phyloP scores from a whole-genome alignment of 2,888 invertebrate genomes.

The Alitta virens region DNA sequence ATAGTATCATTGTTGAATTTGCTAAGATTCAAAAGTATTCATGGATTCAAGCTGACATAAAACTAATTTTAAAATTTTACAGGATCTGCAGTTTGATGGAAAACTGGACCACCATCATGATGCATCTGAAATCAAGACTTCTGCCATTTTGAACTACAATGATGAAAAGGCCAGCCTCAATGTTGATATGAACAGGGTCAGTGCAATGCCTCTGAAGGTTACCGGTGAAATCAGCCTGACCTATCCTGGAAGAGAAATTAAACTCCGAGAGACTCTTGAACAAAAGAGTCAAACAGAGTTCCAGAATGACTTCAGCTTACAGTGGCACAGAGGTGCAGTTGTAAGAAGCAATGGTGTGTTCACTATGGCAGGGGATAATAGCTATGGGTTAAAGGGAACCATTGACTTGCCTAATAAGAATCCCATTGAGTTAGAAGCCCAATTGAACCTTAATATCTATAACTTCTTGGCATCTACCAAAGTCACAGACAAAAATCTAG shows the following conservation, averaged over 20 bases:
- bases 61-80: not conserved
- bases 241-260: slow-evolving; percentile 23
- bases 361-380: not conserved
- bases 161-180: slow-evolving; percentile 4
- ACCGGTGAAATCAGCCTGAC: not conserved
- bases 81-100: not conserved
- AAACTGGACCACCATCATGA: not conserved
- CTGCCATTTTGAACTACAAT: not conserved
- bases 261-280: not conserved
- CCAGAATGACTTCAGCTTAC: not conserved
- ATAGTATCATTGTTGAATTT: not conserved
- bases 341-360: not conserved
- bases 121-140: not conserved
- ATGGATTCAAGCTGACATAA: no score
- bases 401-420: not conserved
- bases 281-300: not conserved
- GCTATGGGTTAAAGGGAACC: not conserved
- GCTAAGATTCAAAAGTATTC: no score
- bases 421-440: not conserved
- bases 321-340: not conserved
- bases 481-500: not conserved
- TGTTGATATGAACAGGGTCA: slow-evolving; percentile 19
- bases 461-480: not conserved
- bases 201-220: slow-evolving; percentile 13
- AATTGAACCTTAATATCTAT: not conserved